Percentiles rank a stretch among this genome's conserved stretches.
Conservation (phyloP, 2,797 vertebrate genomes). For the Diceros bicornis region DNA sequence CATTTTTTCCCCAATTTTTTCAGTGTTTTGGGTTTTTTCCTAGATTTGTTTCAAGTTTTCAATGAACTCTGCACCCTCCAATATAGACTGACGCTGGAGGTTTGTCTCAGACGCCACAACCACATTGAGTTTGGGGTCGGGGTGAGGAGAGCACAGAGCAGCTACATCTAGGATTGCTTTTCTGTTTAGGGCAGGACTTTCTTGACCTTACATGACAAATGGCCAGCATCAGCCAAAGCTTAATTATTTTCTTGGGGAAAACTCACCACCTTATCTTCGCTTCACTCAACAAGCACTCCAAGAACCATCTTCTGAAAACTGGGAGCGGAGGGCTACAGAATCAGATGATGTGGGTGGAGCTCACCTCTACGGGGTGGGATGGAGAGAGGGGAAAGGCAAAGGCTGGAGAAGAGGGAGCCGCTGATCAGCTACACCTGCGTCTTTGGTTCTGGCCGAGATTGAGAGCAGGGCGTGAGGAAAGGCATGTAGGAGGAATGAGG, state of each 20-base stretch:
- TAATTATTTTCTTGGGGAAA: neutral
- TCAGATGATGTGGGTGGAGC: neutral
- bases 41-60: neutral
- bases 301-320: neutral
- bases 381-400: neutral
- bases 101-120: neutral
- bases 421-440: neutral
- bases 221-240: neutral
- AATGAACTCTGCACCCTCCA: neutral
- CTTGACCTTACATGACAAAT: no score
- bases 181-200: no score
- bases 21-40: neutral
- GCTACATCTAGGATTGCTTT: neutral
- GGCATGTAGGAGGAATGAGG: rapidly evolving
- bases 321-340: rapidly evolving
- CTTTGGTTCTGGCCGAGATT: rapidly evolving
- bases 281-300: neutral
- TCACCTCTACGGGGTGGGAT: rapidly evolving
- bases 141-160: no score
- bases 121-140: neutral
- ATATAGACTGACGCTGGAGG: neutral
- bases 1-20: neutral
- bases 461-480: rapidly evolving
- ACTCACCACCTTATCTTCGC: neutral
- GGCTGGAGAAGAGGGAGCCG: neutral